Conservation (phyloP, 2,113 vertebrate genomes). For the Coracopsis vasa region DNA sequence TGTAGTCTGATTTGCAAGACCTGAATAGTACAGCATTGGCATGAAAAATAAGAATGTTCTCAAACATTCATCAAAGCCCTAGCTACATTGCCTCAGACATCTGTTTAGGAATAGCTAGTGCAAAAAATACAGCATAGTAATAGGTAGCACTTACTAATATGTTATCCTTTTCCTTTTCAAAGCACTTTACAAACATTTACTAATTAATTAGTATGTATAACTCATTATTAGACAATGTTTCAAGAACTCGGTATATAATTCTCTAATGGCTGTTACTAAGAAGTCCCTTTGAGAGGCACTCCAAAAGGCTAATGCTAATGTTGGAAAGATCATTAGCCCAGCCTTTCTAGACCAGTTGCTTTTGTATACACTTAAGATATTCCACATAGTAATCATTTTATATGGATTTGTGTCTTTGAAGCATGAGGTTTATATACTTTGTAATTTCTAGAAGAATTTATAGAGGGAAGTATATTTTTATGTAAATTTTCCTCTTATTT, state of each 20-base stretch:
- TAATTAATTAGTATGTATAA: slow-evolving; percentile 25
- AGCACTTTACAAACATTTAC: not conserved
- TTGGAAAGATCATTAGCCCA: not conserved
- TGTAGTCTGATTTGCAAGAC: not conserved
- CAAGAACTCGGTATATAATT: not conserved
- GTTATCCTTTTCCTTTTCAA: not conserved
- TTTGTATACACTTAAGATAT: not conserved
- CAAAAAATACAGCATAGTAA: not conserved
- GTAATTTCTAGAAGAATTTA: not conserved
- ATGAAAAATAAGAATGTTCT: not conserved
- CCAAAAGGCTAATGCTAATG: not conserved
- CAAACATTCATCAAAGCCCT: not conserved
- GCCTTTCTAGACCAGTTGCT: not conserved
- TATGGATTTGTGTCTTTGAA: not conserved
- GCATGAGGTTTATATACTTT: accelerated
- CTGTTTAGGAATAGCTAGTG: not conserved
- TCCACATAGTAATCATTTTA: not conserved
- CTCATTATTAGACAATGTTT: not conserved
- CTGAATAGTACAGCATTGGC: not conserved
- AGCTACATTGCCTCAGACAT: not conserved
- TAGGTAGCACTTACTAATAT: not conserved
- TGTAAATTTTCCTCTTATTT: not conserved
- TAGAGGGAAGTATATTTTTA: not conserved
- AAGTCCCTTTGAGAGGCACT: slow-evolving; percentile 1
- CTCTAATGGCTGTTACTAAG: not conserved